Base-by-base conservation (phyloP, 2,888 invertebrate genomes). In the Cacoxenus indagator region DNA sequence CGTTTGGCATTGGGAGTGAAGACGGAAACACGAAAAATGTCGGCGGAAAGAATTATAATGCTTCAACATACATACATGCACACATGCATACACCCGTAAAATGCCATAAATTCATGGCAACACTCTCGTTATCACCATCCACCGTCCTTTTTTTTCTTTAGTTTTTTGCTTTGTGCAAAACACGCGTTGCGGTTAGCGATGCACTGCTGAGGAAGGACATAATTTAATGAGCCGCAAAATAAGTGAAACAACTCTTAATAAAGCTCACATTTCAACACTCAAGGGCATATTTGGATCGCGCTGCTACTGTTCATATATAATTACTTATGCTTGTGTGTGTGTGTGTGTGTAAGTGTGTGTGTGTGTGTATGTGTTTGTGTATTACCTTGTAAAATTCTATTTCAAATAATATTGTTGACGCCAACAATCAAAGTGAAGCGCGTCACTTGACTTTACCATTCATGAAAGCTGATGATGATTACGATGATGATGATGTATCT, bases 201-300 rank as follows among this genome's bases (percentile, higher is more conserved):
- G 8, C 37, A 37, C 8, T 14, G 37, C 5, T 11, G 14, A 24
- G 61, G 61, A 61, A 37, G 43, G 43, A 61, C 43, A 61, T 62
- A 43, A 62, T 62, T 45, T 62, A 62, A 62, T 62, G 61, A 62
- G 61, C 61, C 26, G 61, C 61, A 62, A 62, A 62, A 62, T 45
- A 62, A 62, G 45, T 45, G 61, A 62, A 51, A 3, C n/a, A 59
- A 62, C 61, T 62, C 61, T 62, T 62, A 62, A 62, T 62, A 62
- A 62, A 43, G 45, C 61, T 62, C 61, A 37, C 61, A 62, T 62
- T 62, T 62, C 61, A 62, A 19, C 37, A 37, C 61, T 62, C 61
- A 62, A 62, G 61, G 61, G 45, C 37, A 57, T 17, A 29, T 31
- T 27, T 17, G 11, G 29, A 11, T n/a, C n/a, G n/a, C n/a, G n/a